Evolutionary conservation across 1,140 invertebrate genomes (phyloP).

Genomic region (Lordiphosa stackelbergi): DNA sequence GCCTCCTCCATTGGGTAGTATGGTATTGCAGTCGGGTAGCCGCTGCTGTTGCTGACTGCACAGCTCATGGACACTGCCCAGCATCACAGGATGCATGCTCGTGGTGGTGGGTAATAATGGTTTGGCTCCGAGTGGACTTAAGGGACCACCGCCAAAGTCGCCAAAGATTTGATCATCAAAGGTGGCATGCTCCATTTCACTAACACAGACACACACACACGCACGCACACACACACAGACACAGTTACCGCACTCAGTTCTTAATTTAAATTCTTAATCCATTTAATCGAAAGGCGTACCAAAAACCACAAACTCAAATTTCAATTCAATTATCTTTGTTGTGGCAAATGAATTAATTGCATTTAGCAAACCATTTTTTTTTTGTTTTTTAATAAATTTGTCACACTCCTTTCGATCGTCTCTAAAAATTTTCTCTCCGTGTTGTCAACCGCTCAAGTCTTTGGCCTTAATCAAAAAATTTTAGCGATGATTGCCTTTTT

Average conservation of each 20-base stretch:
- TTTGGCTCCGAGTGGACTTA: constrained; percentile 75
- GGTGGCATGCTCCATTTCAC: constrained; percentile 83
- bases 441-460: constrained; percentile 52
- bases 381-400: constrained; percentile 5
- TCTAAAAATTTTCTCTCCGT: constrained; percentile 12
- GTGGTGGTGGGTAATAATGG: constrained; percentile 73
- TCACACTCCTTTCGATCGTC: constrained; percentile 30
- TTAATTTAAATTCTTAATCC: constrained; percentile 30
- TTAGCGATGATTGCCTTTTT: constrained; percentile 76
- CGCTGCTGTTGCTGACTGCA: constrained; percentile 64
- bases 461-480: constrained; percentile 75
- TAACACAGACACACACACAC: background rate
- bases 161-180: constrained; percentile 87
- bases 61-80: constrained; percentile 78
- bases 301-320: constrained; percentile 32
- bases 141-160: constrained; percentile 80
- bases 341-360: constrained; percentile 71
- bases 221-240: constrained; percentile 9
- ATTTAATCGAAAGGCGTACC: constrained; percentile 53
- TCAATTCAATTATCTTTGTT: constrained; percentile 56
- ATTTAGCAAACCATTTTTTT: constrained; percentile 36
- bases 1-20: constrained; percentile 59
- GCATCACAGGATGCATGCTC: constrained; percentile 81
- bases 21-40: constrained; percentile 73
- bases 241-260: constrained; percentile 13